These are phyloP conservation scores for Timema cristinae DNA, from an alignment of 2,888 invertebrate species.

Conservation along the genomic window DNA sequence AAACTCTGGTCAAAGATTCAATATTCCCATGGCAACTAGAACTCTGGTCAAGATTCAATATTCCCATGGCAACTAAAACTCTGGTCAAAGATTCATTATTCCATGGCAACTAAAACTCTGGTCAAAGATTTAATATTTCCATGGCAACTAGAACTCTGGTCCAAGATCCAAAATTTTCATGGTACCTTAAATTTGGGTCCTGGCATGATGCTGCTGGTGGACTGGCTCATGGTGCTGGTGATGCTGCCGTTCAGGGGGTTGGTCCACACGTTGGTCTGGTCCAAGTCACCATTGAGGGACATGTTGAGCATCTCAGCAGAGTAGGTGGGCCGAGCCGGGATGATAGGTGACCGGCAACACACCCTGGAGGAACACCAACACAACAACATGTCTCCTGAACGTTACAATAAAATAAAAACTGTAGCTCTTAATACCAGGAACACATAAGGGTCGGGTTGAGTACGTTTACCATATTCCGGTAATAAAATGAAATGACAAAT, in stretches of 20 bases:
- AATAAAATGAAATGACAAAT: too few species aligned
- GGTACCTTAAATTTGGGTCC: constrained; percentile 32
- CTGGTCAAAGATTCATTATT: background rate
- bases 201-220: constrained; percentile 36
- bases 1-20: too few species aligned
- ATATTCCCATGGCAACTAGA: background rate
- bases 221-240: constrained; percentile 20
- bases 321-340: constrained; percentile 70
- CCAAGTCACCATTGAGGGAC: constrained; percentile 40
- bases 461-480: too few species aligned
- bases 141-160: too few species aligned
- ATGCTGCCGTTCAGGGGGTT: constrained; percentile 50
- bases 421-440: too few species aligned
- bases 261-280: constrained; percentile 64
- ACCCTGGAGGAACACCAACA: constrained; percentile 52
- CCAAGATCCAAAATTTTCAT: too few species aligned
- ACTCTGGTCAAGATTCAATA: background rate
- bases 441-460: too few species aligned
- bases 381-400: background rate
- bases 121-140: too few species aligned
- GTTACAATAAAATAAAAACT: too few species aligned
- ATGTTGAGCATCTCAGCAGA: constrained; percentile 53
- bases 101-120: too few species aligned
- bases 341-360: constrained; percentile 77
- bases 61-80: background rate